Base-by-base conservation (phyloP, 2,113 vertebrate species). In the Ciconia stormi region DNA sequence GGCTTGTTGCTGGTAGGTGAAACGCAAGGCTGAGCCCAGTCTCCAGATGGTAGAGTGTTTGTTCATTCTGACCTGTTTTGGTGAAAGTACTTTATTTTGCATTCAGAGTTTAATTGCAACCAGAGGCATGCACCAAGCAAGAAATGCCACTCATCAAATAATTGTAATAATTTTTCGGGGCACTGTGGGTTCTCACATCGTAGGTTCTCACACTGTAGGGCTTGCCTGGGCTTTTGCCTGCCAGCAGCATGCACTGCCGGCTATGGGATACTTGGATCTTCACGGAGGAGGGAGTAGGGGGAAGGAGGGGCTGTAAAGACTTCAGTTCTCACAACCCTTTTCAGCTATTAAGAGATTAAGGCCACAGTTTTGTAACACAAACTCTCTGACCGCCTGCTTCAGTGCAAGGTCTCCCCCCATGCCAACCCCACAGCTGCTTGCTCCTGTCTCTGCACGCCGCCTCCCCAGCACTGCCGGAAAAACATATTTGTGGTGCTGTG, bases 301-400 rank as follows among this genome's bases (percentile, higher is more conserved):
- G 52, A 83, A 72, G 40, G 46, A 92, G 52, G 16, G 49, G 30
- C 81, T 55, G 16, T 55, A 29, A 59, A 52, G 72, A 74, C 52
- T 88, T 87, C 0, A 6, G 8, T 78, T 76, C n/a, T 82, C 52
- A 67, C 13, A 27, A 55, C 17, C 10, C 26, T 81, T 84, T 88
- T 65, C 4, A 9, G 23, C 52, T 92, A 1, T 85, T 70, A 52
- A 0, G 4, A 79, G 42, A 76, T 63, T 38, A 87, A 82, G 38
- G 73, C 36, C 0, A 0, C 16, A 4, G 89, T 90, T 90, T 46
- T 0, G 0, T 92, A 71, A 85, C 56, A 73, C 63, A 40, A 25
- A 26, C n/a, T 29, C 21, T 73, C 63, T 49, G 65, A 21, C 40
- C 19, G 6, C 61, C 29, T 59, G 38, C 42, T 59, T 92, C 61